Evolutionary conservation across 2,888 invertebrate genomes (phyloP).

Genomic region (Agrotis ipsilon): DNA sequence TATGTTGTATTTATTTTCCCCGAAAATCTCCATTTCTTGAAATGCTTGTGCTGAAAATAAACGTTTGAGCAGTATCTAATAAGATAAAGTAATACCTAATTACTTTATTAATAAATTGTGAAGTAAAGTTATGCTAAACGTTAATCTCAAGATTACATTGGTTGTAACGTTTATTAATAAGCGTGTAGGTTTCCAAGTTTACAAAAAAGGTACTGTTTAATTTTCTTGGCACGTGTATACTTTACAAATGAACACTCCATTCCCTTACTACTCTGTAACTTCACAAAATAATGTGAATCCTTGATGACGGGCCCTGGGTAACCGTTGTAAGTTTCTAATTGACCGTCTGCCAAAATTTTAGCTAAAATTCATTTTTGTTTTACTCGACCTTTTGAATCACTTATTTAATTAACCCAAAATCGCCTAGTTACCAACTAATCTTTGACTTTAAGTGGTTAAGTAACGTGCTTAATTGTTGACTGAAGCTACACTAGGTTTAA

Average conservation of each 20-base stretch:
- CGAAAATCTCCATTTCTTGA: not conserved
- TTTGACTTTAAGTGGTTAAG: slow-evolving; percentile 31
- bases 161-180: too few species aligned
- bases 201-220: not conserved
- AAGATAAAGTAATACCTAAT: not conserved
- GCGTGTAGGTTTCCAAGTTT: too few species aligned
- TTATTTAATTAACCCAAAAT: slow-evolving; percentile 18
- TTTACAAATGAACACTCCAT: slow-evolving; percentile 6
- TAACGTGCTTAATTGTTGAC: slow-evolving; percentile 23
- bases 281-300: slow-evolving; percentile 58
- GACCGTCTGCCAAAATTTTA: slow-evolving; percentile 23
- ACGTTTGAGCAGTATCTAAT: not conserved
- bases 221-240: not conserved
- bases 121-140: too few species aligned
- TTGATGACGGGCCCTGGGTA: slow-evolving; percentile 51
- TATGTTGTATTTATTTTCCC: too few species aligned
- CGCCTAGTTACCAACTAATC: slow-evolving; percentile 40
- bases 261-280: slow-evolving; percentile 5
- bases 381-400: not conserved
- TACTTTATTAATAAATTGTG: too few species aligned
- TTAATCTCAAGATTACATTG: too few species aligned
- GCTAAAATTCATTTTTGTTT: slow-evolving; percentile 25
- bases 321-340: slow-evolving; percentile 55
- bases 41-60: not conserved
- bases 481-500: slow-evolving; percentile 1